These are phyloP conservation scores for Linnaemya tessellans DNA, from an alignment of 2,888 invertebrate genomes.

Conservation along the genomic window DNA sequence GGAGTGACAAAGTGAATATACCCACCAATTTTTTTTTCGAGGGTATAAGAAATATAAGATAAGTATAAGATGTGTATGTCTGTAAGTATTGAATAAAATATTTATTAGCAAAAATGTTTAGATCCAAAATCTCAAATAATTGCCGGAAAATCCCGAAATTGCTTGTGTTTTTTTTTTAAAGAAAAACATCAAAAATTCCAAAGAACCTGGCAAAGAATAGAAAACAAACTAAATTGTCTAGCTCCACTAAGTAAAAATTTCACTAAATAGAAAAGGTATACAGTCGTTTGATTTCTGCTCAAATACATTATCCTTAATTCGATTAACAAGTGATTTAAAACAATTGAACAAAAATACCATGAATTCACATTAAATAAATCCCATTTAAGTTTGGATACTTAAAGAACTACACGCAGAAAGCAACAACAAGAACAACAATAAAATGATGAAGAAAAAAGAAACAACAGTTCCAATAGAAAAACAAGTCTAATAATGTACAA, in stretches of 20 bases:
- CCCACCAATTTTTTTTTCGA: too few species aligned
- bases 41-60: too few species aligned
- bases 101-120: too few species aligned
- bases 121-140: too few species aligned
- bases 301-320: conserved; percentile 29
- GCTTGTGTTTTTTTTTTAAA: too few species aligned
- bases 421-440: conserved; percentile 8
- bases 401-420: conserved; percentile 6
- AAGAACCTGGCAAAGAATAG: too few species aligned
- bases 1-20: too few species aligned
- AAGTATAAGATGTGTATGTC: too few species aligned
- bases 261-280: neutral
- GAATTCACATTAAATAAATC: conserved; percentile 56
- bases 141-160: too few species aligned
- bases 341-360: conserved; percentile 27
- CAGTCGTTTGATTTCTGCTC: neutral
- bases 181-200: too few species aligned
- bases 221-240: too few species aligned
- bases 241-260: neutral
- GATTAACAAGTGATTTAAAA: conserved; percentile 50
- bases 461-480: conserved; percentile 30
- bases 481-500: conserved; percentile 71
- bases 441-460: neutral
- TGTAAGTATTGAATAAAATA: too few species aligned
- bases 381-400: conserved; percentile 21